Percentiles rank a stretch among this genome's conserved stretches.
phyloP scores from a whole-genome alignment of 23 tunicate genomes.

The Trididemnum nubilum region DNA sequence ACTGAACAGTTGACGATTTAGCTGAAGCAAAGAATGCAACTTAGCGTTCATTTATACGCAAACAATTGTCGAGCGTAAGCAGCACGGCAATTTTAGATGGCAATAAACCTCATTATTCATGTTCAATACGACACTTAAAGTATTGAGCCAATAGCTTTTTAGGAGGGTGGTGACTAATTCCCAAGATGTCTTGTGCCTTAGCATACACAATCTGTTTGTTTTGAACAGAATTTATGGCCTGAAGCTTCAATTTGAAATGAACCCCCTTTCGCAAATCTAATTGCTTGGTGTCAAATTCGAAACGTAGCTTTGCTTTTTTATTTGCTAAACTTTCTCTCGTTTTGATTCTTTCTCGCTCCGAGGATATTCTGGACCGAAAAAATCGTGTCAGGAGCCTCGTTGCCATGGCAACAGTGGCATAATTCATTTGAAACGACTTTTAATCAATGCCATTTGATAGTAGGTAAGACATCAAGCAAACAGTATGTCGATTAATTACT shows the following conservation, averaged over 20 bases:
- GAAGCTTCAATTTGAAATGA: background rate
- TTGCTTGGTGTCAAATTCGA: background rate
- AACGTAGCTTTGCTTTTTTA: too few relatives aligned
- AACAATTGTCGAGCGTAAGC: background rate
- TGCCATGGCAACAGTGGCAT: slow-evolving; percentile 3
- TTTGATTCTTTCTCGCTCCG: too few relatives aligned
- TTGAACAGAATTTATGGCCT: slow-evolving; percentile 25
- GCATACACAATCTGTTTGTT: slow-evolving; percentile 13
- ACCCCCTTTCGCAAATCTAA: background rate
- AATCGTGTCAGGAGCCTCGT: background rate
- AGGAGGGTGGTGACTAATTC: slow-evolving; percentile 23
- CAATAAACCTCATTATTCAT: slow-evolving; percentile 59
- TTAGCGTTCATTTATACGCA: too few relatives aligned
- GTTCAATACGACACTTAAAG: slow-evolving; percentile 30
- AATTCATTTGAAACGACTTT: slow-evolving; percentile 8
- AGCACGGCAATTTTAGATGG: slow-evolving; percentile 28
- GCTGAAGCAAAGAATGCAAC: too few relatives aligned
- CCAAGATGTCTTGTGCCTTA: background rate
- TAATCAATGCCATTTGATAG: slow-evolving; percentile 10
- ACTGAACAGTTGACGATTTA: too few relatives aligned
- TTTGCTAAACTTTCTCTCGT: too few relatives aligned
- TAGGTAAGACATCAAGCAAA: background rate
- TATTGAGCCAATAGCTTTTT: slow-evolving; percentile 21
- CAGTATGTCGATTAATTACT: slow-evolving; percentile 29
- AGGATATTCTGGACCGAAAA: too few relatives aligned